Evolutionary conservation across 2,113 vertebrate species (phyloP).

Genomic region (Buteo buteo): DNA sequence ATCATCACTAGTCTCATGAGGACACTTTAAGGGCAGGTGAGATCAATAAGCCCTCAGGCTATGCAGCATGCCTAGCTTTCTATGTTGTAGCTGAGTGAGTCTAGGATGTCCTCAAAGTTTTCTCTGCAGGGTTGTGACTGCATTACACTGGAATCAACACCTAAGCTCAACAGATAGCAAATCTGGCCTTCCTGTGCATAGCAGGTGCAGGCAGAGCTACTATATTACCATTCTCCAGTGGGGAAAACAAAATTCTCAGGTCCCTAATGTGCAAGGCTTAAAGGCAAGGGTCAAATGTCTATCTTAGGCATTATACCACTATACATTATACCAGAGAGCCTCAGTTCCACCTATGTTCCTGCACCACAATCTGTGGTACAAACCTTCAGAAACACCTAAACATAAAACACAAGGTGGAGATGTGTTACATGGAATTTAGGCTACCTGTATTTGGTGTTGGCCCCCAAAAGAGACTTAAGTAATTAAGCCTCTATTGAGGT

Average conservation of each 20-base stretch:
- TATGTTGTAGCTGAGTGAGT: background rate
- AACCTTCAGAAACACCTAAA: background rate
- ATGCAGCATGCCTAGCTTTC: background rate
- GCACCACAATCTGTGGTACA: background rate
- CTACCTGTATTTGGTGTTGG: background rate
- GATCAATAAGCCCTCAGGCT: background rate
- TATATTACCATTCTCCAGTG: background rate
- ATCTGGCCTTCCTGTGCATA: background rate
- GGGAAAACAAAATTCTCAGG: background rate
- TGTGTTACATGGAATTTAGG: background rate
- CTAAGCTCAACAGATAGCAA: background rate
- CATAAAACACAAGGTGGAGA: background rate
- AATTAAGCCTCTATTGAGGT: background rate
- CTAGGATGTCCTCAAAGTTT: background rate
- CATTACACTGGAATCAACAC: background rate
- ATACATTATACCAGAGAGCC: background rate
- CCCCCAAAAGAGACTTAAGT: background rate
- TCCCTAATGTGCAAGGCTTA: background rate
- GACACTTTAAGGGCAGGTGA: background rate
- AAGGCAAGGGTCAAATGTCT: background rate
- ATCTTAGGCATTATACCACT: background rate
- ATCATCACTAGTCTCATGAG: background rate
- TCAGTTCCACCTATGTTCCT: background rate
- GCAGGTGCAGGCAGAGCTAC: background rate
- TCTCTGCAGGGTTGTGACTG: background rate